Conservation (phyloP, 1,140 invertebrate species). For the Aphidius gifuensis region DNA sequence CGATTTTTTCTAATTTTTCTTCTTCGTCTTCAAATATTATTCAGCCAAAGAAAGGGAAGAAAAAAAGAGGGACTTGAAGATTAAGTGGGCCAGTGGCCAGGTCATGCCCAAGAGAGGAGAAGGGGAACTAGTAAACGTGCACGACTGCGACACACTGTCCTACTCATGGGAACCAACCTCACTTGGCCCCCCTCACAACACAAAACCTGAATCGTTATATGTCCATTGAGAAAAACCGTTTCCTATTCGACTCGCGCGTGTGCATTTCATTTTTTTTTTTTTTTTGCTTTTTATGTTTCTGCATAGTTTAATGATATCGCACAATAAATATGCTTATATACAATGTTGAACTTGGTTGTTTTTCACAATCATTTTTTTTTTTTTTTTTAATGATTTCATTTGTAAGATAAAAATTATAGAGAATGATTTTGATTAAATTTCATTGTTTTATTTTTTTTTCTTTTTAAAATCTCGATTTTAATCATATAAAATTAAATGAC, state of each 20-base stretch:
- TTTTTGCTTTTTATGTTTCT: not conserved
- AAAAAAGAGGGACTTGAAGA: conserved; percentile 36
- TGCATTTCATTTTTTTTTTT: not conserved
- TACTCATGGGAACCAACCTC: conserved; percentile 42
- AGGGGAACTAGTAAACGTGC: conserved; percentile 38
- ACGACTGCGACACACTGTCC: conserved; percentile 55
- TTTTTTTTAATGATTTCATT: too few species aligned
- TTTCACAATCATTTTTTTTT: too few species aligned
- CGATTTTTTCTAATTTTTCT: too few species aligned
- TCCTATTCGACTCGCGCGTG: conserved; percentile 23
- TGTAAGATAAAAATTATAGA: too few species aligned
- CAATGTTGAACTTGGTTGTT: too few species aligned
- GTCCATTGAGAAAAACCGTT: conserved; percentile 45
- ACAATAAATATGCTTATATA: too few species aligned
- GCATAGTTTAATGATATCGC: too few species aligned
- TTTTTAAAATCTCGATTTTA: too few species aligned
- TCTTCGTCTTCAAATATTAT: too few species aligned
- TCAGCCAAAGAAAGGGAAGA: conserved; percentile 9
- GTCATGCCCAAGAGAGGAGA: conserved; percentile 49
- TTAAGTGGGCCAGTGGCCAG: conserved; percentile 55
- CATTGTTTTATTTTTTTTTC: too few species aligned
- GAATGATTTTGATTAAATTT: too few species aligned
- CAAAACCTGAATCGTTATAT: conserved; percentile 11
- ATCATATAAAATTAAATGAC: too few species aligned
- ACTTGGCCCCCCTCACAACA: not conserved